phyloP scores from a whole-genome alignment of 2,797 vertebrate species.

The Pseudochromis fuscus region DNA sequence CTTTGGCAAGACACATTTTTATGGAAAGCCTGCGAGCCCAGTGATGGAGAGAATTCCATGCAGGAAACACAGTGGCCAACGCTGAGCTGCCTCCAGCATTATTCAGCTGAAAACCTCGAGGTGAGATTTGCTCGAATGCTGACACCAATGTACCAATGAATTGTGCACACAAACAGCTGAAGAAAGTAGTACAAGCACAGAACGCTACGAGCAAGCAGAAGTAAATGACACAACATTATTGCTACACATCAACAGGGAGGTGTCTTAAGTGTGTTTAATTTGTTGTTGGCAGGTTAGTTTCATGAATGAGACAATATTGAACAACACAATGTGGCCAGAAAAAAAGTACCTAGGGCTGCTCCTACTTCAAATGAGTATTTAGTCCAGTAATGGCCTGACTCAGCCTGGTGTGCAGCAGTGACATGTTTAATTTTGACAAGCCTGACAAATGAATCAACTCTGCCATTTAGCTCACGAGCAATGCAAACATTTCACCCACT shows the following conservation, averaged over 20 bases:
- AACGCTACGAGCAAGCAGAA: background rate
- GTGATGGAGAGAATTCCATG: conserved; percentile 42
- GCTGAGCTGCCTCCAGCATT: conserved; percentile 35
- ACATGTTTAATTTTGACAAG: conserved; percentile 67
- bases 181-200: background rate
- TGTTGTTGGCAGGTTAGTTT: conserved; percentile 11
- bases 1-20: conserved; percentile 60
- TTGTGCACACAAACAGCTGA: background rate
- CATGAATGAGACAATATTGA: conserved; percentile 41
- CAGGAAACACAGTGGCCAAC: conserved; percentile 48
- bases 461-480: conserved; percentile 68
- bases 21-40: conserved; percentile 52
- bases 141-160: background rate
- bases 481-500: conserved; percentile 66
- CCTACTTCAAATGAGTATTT: conserved; percentile 38
- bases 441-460: conserved; percentile 70
- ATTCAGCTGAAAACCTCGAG: conserved; percentile 50
- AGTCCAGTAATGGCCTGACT: conserved; percentile 65
- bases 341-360: conserved; percentile 25
- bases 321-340: conserved; percentile 29
- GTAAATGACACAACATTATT: background rate
- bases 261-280: conserved; percentile 3
- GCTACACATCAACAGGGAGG: conserved; percentile 8
- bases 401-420: conserved; percentile 46
- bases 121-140: conserved; percentile 27